Evolutionary conservation across 2,113 vertebrate species (phyloP), one percentile per base, ranked within the genome.

Genomic region (Nesoenas mayeri): DNA sequence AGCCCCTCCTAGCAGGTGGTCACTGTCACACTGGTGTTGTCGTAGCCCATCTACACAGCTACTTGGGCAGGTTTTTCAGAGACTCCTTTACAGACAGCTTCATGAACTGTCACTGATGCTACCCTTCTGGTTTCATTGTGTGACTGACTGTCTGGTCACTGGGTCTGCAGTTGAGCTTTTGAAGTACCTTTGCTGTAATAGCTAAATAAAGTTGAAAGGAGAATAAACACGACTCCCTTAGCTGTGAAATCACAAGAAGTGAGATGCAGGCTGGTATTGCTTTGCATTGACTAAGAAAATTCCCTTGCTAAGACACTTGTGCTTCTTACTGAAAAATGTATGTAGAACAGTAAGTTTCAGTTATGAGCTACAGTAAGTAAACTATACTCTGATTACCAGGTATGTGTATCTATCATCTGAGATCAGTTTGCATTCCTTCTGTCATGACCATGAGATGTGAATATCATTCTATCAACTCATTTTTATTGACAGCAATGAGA

Each of bases 341-440:
- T 57, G 11, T 42, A 64, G 26, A 62, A n/a, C 28, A 47, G 4
- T 48, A 54, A 50, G 6, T 60, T 90, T 85, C 34, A 79, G 0
- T 79, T 67, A 56, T 10, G 48, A 71, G 13, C 81, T 81, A 40
- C 9, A 48, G 61, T 57, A 81, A 82, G 51, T n/a, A 22, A 69
- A 10, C 17, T 53, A 32, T 77, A 24, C 19, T 73, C 15, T 88
- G 22, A 69, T 88, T 90, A 25, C 32, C 11, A 40, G 53, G 22
- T 65, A 22, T 20, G 2, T 36, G 6, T 54, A 19, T 20, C 48
- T 62, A 0, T 67, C 2, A 0, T 38, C 11, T n/a, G 38, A 85
- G 69, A 28, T 80, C 36, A 66, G 29, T 70, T 91, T 65, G 18
- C 40, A 15, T 89, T 96, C 21, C 18, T 79, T 56, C 26, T 70